Evolutionary conservation across 2,113 vertebrate genomes (phyloP), one percentile per base, ranked within the genome.

Genomic region (Anoplopoma fimbria): DNA sequence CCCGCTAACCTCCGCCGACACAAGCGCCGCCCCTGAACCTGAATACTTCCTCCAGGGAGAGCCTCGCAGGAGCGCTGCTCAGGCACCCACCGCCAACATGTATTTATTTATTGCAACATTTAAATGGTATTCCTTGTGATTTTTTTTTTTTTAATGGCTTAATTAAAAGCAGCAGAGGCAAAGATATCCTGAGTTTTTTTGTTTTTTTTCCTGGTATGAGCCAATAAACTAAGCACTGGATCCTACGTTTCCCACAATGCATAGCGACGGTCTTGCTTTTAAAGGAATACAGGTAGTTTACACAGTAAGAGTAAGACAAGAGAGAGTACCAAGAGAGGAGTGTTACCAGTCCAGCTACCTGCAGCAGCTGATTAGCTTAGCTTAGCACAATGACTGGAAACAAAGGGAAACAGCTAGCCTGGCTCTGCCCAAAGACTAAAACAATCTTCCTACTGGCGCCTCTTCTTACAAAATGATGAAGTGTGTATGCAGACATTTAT

Each of bases 1-100:
- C 27, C 69, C 45, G 15, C 45, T 47, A 19, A 19, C 17, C 17
- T 15, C n/a, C n/a, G n/a, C n/a, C n/a, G 19, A 19, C 34, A 38
- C 49, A 51, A 23, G 49, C 19, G 49, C 87, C 88, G 91, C 92
- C 93, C 91, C 92, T 74, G 62, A 88, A 91, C 72, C 84, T 86
- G 75, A 89, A 93, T 91, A 75, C 57, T 25, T 31, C 68, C 9
- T 17, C 27, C 27, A 9, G 1, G 10, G 49, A 82, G 88, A 82
- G 88, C 90, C 88, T 85, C 90, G 90, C 87, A 72, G 64, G 12
- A 63, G 77, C 62, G 23, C 83, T 65, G 86, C 62, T 63, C 55
- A 9, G 27, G 55, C 19, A 53, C n/a, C 47, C 61, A n/a, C 69
- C 74, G 33, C 68, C 57, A 79, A 47, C 63, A 6, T 1, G 27